Base-by-base conservation (phyloP, 2,888 invertebrate species). In the Tholera decimalis region DNA sequence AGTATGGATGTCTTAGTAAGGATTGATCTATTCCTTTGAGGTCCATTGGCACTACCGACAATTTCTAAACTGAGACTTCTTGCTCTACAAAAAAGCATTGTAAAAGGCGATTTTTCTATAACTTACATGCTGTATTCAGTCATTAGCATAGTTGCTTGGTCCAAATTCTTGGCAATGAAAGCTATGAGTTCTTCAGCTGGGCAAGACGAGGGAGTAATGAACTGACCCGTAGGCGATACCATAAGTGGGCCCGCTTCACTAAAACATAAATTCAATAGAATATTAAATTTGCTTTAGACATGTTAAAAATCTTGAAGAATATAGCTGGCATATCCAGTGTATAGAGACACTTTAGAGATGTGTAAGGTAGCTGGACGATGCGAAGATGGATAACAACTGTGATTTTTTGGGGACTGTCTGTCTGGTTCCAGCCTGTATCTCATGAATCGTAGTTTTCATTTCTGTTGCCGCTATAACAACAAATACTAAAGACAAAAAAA, bases 171-270 rank as follows among this genome's bases (percentile, higher is more conserved):
- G 0, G 97, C 96, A 51, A 99, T 97, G 89, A 98, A 99, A 83
- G 97, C 97, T 18, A 99, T 97, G 57, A 99, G 95, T 75, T 99
- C 96, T 79, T 97, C 97, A 0, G 98, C 98, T 0, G 99, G 99
- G 86, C 99, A 98, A 0, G 98, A 98, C 0, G 98, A 97, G 15
- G 99, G 99, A 1, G 98, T 98, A 71, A 99, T 98, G 85, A 99
- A 98, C 93, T 99, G 98, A 3, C 99, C 99, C 3, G 98, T 98
- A 0, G 98, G 98, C 13, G 98, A 98, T 30, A 99, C 96, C 98
- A 98, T 99, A 61, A 99, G 88, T 0, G 99, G 99, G 0, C 99
- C 99, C 4, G 99, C 98, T 90, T 98, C 99, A 24, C 99, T 99
- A 93, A 20, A 87, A 86, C 37, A 50, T 11, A 0, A 50, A n/a